Evolutionary conservation across 2,888 invertebrate species (phyloP), one percentile per base, ranked within the genome.

Genomic region (Sinelater perroti): DNA sequence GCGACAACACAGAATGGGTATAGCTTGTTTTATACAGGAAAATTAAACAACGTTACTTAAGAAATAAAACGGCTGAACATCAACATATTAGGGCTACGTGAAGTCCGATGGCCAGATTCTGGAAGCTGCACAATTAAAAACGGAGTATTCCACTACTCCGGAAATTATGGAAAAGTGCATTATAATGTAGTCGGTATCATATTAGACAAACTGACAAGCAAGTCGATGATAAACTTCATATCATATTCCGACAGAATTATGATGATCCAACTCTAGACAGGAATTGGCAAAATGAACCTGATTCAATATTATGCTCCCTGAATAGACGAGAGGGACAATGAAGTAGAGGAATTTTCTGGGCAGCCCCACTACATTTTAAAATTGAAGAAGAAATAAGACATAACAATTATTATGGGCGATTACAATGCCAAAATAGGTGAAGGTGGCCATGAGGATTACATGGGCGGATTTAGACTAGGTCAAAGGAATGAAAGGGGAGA

Each of bases 11-110:
- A n/a, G n/a, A n/a, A n/a, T n/a, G n/a, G n/a, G n/a, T n/a, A n/a
- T n/a, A n/a, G n/a, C n/a, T n/a, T n/a, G n/a, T 40, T 38, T 20
- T 40, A 10, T 40, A 7, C 5, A 40, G 10, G 40, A 6, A 40
- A 21, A 11, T 21, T 21, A 17, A 40, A 40, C 24, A n/a, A n/a
- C n/a, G n/a, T n/a, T n/a, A n/a, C n/a, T n/a, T n/a, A 33, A 33
- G 33, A 33, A 33, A 33, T 33, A 8, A 10, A 13, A 33, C 30
- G n/a, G 24, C 30, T 30, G 3, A 11, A n/a, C 4, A 30, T 30
- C 3, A 11, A 3, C n/a, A 30, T 30, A 10, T 8, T 33, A 13
- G 33, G 33, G 6, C 16, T 13, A 13, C 13, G 11, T 33, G 33
- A 33, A 8, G 33, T 33, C 16, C 13, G 33, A 33, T 33, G 33